phyloP scores from a whole-genome alignment of 2,113 vertebrate genomes.

The Entelurus aequoreus region DNA sequence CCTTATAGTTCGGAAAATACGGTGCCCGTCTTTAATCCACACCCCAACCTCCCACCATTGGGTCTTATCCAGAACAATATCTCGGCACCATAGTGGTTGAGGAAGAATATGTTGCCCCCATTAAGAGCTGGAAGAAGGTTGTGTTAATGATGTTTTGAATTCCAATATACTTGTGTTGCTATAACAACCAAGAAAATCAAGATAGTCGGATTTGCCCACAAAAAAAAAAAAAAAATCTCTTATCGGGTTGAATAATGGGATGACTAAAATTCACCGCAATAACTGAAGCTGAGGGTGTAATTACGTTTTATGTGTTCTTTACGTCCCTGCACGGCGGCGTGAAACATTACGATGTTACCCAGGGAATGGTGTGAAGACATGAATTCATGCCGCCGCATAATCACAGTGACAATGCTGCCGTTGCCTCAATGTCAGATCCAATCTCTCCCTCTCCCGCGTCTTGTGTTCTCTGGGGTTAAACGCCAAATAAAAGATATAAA shows the following conservation, averaged over 20 bases:
- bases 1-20: too few species aligned
- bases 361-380: conserved; percentile 33
- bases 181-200: conserved; percentile 46
- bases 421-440: conserved; percentile 17
- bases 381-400: conserved; percentile 26
- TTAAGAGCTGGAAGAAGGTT: conserved; percentile 46
- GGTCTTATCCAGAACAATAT: conserved; percentile 54
- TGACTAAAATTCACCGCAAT: conserved; percentile 46
- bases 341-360: conserved; percentile 40
- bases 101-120: conserved; percentile 29
- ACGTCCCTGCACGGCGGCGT: conserved; percentile 33
- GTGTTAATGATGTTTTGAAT: conserved; percentile 64
- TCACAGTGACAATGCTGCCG: conserved; percentile 7
- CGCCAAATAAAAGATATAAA: conserved; percentile 2
- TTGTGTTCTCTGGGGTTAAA: conserved; percentile 16
- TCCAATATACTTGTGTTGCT: conserved; percentile 47
- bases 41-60: conserved; percentile 26
- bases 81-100: conserved; percentile 28
- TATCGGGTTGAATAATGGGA: conserved; percentile 57
- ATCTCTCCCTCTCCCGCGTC: not conserved
- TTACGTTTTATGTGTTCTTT: conserved; percentile 50
- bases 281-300: conserved; percentile 49
- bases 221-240: conserved; percentile 26
- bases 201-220: conserved; percentile 41
- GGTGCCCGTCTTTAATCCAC: conserved; percentile 15